Evolutionary conservation across 2,888 invertebrate genomes (phyloP), one percentile per base, ranked within the genome.

Genomic region (Amaurobius ferox): DNA sequence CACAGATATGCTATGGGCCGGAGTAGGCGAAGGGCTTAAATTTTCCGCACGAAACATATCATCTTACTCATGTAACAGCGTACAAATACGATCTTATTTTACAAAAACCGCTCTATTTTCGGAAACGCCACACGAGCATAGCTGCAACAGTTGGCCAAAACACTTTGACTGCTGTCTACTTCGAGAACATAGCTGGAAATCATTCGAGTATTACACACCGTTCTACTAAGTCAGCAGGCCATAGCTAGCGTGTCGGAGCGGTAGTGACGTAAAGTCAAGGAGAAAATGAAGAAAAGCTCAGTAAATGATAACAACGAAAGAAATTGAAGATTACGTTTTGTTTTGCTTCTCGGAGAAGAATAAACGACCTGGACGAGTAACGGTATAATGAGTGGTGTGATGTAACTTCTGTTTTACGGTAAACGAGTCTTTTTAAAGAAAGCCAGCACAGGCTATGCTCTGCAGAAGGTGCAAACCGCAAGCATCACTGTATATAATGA

Each of bases 201-300:
- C 48, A 55, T 13, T 72, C 40, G 28, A 48, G 35, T 44, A 26
- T 32, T 39, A 66, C 66, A 35, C 39, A 7, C 39, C 35, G 77
- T 79, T 67, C 79, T 44, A 79, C 72, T 72, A 79, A 79, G 16
- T 13, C 72, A 72, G 35, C 55, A 40, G 72, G 32, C 72, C 79
- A 66, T 79, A 66, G 62, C 71, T 16, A n/a, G 23, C 55, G 55
- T 55, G 23, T 55, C 55, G 11, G 55, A 55, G 23, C 55, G 55
- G 55, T 16, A 26, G 35, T 72, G 66, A 79, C 32, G 72, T 30
- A 72, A 55, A 44, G 13, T 1, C 29, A 40, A 44, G 26, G 70
- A 40, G 40, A 71, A 30, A 40, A 71, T 13, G 71, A 71, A 48
- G 30, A 71, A 55, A 55, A 55, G 16, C 55, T 2, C 55, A 3